Percentiles rank a stretch among this genome's conserved stretches.
phyloP scores from a whole-genome alignment of 2,797 vertebrate genomes.

The Anniella stebbinsi region DNA sequence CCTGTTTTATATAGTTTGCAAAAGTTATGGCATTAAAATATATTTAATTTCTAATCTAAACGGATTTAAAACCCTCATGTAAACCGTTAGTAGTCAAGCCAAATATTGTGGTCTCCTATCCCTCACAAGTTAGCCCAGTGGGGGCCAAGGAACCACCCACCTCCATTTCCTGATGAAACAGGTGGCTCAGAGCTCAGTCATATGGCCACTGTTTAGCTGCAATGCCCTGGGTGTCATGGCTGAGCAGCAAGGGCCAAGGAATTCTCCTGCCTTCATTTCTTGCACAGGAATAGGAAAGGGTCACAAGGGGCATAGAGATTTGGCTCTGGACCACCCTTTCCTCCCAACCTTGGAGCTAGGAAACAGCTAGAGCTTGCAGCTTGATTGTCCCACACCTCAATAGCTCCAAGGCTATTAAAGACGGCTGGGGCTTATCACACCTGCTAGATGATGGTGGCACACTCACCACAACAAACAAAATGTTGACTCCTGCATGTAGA shows the following conservation, averaged over 20 bases:
- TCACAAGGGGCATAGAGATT: neutral
- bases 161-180: neutral
- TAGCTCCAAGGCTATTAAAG: neutral
- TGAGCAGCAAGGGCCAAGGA: neutral
- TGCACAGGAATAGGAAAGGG: neutral
- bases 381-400: neutral
- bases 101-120: neutral
- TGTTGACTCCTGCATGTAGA: too few species aligned
- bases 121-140: neutral
- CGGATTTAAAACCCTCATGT: neutral
- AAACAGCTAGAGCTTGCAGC: neutral
- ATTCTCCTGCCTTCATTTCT: neutral
- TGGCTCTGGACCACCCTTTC: neutral
- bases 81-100: neutral
- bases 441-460: too few species aligned
- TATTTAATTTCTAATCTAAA: neutral
- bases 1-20: neutral
- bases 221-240: neutral
- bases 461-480: too few species aligned
- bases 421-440: too few species aligned
- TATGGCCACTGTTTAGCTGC: neutral
- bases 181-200: neutral
- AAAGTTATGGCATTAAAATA: neutral
- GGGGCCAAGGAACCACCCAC: neutral
- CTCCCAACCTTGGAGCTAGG: neutral